Evolutionary conservation across 2,113 vertebrate species (phyloP).

Genomic region (Neodontobutis hainanensis): DNA sequence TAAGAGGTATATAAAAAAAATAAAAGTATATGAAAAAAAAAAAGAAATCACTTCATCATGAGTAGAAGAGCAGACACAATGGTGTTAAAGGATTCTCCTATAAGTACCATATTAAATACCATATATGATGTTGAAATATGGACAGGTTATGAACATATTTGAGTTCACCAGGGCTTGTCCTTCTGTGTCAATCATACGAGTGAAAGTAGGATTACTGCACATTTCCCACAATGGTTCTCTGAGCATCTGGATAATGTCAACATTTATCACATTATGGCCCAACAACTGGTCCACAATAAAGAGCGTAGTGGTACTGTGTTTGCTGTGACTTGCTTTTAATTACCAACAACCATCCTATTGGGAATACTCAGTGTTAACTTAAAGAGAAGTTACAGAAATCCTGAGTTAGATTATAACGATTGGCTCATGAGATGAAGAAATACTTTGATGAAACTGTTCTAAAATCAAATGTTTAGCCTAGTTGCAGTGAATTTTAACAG

Average conservation of each 20-base stretch:
- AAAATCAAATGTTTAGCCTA: background rate
- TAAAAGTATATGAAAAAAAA: conserved; percentile 5
- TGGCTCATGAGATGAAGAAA: conserved; percentile 13
- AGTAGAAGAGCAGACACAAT: conserved; percentile 44
- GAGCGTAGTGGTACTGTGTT: conserved; percentile 26
- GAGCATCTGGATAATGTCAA: conserved; percentile 39
- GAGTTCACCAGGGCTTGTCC: background rate
- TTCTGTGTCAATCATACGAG: conserved; percentile 58
- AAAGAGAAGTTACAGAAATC: conserved; percentile 26
- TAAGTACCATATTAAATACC: conserved; percentile 34
- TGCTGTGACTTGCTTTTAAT: conserved; percentile 9
- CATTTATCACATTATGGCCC: conserved; percentile 8
- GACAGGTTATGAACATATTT: conserved; percentile 22
- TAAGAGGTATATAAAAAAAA: conserved; percentile 36
- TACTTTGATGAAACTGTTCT: background rate
- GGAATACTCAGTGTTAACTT: conserved; percentile 22
- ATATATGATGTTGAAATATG: conserved; percentile 10
- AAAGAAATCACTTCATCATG: conserved; percentile 59
- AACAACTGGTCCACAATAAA: conserved; percentile 27
- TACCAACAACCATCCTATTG: conserved; percentile 14
- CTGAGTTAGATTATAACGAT: conserved; percentile 37
- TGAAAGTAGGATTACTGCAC: conserved; percentile 54
- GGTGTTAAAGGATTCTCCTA: conserved; percentile 19
- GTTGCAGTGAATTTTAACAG: background rate
- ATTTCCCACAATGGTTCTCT: conserved; percentile 34